Evolutionary conservation across 2,113 vertebrate genomes (phyloP).

Genomic region (Deroptyus accipitrinus): DNA sequence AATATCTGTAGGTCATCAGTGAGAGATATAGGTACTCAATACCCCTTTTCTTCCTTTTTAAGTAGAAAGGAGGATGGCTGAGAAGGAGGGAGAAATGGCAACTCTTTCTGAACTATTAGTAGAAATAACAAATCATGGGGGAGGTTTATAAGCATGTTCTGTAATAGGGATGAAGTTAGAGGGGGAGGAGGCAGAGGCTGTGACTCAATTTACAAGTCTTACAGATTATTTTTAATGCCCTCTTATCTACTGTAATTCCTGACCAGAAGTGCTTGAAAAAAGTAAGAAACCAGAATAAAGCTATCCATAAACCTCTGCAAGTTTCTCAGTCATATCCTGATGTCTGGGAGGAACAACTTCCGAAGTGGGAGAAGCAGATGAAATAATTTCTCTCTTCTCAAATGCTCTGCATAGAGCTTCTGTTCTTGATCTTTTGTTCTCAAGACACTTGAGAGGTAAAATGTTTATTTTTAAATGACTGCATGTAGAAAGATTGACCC

Average conservation of each 20-base stretch:
- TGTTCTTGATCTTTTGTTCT: slow-evolving; percentile 11
- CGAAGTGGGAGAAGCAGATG: not conserved
- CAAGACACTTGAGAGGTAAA: not conserved
- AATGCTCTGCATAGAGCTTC: not conserved
- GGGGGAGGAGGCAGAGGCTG: not conserved
- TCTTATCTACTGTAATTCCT: not conserved
- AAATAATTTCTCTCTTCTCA: not conserved
- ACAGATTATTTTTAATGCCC: not conserved
- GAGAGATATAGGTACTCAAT: not conserved
- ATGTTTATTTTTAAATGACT: not conserved
- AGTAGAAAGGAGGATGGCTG: not conserved
- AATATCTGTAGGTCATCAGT: not conserved
- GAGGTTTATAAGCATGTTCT: not conserved
- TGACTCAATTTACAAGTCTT: not conserved
- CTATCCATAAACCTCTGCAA: not conserved
- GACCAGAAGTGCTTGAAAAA: not conserved
- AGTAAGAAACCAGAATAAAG: not conserved
- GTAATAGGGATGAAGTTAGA: not conserved
- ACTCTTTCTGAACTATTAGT: not conserved
- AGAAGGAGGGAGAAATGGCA: not conserved
- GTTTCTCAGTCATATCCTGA: slow-evolving; percentile 2
- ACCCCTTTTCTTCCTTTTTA: not conserved
- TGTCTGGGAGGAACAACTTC: not conserved
- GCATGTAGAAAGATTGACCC: not conserved
- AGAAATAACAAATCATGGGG: not conserved